Conservation (phyloP, 2,797 vertebrate species). For the Coilia nasus region DNA sequence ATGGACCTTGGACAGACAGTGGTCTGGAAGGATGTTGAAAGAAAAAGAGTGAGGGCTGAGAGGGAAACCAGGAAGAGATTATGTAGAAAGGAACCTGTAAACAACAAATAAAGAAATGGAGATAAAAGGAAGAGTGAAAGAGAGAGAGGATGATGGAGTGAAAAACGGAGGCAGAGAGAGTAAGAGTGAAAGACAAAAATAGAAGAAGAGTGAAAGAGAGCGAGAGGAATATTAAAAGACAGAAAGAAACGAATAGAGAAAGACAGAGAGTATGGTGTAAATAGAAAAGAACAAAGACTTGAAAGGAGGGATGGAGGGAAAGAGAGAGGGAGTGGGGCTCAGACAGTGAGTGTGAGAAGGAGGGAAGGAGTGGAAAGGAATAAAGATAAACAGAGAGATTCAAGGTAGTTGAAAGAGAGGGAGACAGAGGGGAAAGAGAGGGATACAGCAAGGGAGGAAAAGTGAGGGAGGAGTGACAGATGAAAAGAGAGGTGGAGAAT, state of each 20-base stretch:
- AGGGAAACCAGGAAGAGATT: neutral
- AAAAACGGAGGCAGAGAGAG: conserved; percentile 23
- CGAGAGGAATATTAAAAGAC: conserved; percentile 16
- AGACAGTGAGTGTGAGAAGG: too few relatives aligned
- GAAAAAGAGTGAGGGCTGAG: neutral
- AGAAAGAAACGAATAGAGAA: conserved; percentile 21
- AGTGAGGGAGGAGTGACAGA: too few relatives aligned
- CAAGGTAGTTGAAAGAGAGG: too few relatives aligned
- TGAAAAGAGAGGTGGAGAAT: too few relatives aligned
- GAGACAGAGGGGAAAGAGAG: too few relatives aligned
- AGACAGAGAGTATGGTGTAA: conserved; percentile 17
- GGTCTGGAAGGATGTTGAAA: neutral
- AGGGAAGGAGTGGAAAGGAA: too few relatives aligned
- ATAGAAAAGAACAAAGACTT: too few relatives aligned
- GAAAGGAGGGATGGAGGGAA: neutral
- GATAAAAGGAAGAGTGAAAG: neutral
- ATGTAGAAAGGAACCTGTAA: neutral
- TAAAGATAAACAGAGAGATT: too few relatives aligned
- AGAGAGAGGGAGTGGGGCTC: too few relatives aligned
- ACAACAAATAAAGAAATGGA: neutral
- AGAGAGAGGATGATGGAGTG: neutral
- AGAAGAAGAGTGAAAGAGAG: conserved; percentile 18
- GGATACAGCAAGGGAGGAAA: too few relatives aligned
- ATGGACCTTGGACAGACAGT: neutral
- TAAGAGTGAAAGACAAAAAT: conserved; percentile 18